Conservation (phyloP, 2,797 vertebrate genomes). For the Galagoides demidoff region DNA sequence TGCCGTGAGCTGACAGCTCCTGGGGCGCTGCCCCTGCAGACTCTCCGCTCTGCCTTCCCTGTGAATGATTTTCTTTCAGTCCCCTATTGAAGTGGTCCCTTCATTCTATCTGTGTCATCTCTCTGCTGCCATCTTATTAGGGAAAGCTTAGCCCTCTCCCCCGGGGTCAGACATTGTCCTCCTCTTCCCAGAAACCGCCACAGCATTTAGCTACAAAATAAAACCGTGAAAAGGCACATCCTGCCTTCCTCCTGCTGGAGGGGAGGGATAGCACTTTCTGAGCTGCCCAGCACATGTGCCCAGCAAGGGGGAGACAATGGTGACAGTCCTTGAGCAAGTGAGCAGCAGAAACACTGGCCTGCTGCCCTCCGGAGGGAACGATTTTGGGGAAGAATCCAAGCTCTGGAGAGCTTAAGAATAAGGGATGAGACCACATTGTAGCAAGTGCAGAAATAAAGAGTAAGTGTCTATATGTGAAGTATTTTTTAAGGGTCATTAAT, state of each 20-base stretch:
- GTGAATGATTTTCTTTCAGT: not conserved
- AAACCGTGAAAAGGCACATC: fast-evolving
- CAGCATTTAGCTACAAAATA: not conserved
- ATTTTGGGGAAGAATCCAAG: not conserved
- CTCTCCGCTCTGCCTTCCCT: not conserved
- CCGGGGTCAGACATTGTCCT: not conserved
- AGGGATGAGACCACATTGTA: fast-evolving
- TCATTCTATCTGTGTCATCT: constrained; percentile 18
- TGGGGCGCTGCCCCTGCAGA: not conserved
- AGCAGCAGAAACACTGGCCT: not conserved
- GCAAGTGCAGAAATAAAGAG: not conserved
- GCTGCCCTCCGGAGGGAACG: not conserved
- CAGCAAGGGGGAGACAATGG: not conserved
- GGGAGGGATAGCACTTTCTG: not conserved
- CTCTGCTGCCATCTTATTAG: constrained; percentile 58
- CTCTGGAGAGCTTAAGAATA: not conserved
- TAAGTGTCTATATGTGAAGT: not conserved
- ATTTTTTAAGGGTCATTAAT: constrained; percentile 72
- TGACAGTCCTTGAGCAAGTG: not conserved
- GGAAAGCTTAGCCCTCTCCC: constrained; percentile 43
- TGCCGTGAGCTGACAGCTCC: not conserved
- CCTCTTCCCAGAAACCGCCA: not conserved
- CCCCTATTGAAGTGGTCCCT: not conserved
- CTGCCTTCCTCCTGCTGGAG: not conserved
- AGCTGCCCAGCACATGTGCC: not conserved